Evolutionary conservation across 2,797 vertebrate species (phyloP), one percentile per base, ranked within the genome.

Genomic region (Danionella dracula): DNA sequence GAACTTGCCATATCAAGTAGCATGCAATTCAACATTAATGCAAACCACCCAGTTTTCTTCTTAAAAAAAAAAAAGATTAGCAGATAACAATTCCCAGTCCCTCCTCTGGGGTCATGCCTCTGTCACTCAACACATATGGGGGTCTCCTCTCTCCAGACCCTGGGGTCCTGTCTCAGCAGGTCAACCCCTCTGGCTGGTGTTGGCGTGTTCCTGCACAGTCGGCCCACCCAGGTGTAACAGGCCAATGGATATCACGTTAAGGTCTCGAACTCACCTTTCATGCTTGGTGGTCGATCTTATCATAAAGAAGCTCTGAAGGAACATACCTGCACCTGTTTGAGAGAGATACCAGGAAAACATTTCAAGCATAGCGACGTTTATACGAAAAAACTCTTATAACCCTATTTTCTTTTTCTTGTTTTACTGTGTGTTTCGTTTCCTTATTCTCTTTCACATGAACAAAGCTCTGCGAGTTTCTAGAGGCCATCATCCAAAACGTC

Each of bases 191-290:
- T 50, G 66, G 61, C 56, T 38, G 2, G 6, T 19, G 40, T 57
- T 61, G 62, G 57, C 20, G 12, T 41, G 8, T 58, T 70, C 66
- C 46, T 72, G 17, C 46, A 55, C 60, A 62, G 29, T 51, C 29
- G 23, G 76, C 65, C 76, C 73, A 78, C 76, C 73, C 76, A 78
- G 53, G 53, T 73, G 61, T 56, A 62, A 54, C 16, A 59, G 55
- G 56, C 71, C 63, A 51, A 53, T 44, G 21, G 23, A 41, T 70
- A 70, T 76, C 63, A 68, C 53, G 66, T 76, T 65, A 66, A 50
- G 69, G 67, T 72, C 68, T 38, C 35, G 48, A 73, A 63, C 66
- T 31, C 61, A 35, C 70, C 65, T 68, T 44, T 50, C 34, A 13
- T 13, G 29, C 62, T 62, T 45, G 17, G 40, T 67, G 58, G 60